Evolutionary conservation across 2,113 vertebrate genomes (phyloP), one percentile per base, ranked within the genome.

Genomic region (Morone chrysops): DNA sequence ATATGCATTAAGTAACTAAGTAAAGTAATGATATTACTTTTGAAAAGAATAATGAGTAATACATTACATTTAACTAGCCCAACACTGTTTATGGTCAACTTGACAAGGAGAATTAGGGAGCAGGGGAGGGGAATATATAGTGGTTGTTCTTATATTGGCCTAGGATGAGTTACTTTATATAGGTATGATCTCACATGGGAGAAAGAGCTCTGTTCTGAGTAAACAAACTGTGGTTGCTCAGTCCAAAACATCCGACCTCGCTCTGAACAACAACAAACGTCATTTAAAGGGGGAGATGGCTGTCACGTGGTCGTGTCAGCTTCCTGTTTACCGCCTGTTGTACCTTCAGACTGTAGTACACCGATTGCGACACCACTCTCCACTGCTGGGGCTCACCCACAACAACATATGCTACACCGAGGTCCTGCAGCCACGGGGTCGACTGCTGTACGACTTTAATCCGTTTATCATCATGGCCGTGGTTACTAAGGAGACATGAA

Each of bases 291-390:
- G 83, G 83, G 82, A 71, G 70, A 54, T 66, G 66, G 8, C 78
- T 6, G 89, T 95, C 94, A 96, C 92, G 79, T 95, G 94, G 57
- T 43, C 14, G 1, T 5, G 0, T 36, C 67, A 63, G 53, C 90
- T 96, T 96, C 95, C 95, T 95, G 95, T 96, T 96, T 96, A 95
- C 93, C 80, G 89, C 78, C 88, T 62, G 91, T 68, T 77, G 75
- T 75, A 63, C 70, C 60, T 38, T 80, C 86, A 80, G 76, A 63
- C 80, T 45, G 70, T 63, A 54, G 74, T 75, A 47, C 50, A 70
- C 70, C 25, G 65, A 75, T 93, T 93, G 88, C 81, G 88, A 87
- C 86, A 86, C 45, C 50, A 1, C 25, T 47, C 45, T n/a, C 4
- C 50, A 6, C 53, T n/a, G 40, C 14, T 41, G 48, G 50, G 11